These are phyloP conservation scores for Azemiops feae DNA, from an alignment of 2,113 vertebrate genomes.

Conservation along the genomic window DNA sequence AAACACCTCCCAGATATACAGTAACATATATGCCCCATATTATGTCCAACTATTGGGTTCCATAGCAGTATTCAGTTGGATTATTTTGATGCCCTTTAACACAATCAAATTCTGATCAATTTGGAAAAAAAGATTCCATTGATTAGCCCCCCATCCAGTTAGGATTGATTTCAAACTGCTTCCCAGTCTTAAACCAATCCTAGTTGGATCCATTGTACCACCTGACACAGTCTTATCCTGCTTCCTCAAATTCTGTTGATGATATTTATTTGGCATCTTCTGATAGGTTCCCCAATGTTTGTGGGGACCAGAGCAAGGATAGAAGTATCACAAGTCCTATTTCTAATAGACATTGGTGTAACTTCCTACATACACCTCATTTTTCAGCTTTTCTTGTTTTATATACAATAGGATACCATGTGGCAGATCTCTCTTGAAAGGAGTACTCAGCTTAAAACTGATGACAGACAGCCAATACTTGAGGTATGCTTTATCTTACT, in stretches of 20 bases:
- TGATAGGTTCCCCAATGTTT: not conserved
- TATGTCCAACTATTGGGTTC: not conserved
- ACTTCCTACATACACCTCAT: not conserved
- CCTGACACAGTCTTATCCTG: not conserved
- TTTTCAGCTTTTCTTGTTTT: not conserved
- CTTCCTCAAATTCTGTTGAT: not conserved
- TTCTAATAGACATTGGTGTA: not conserved
- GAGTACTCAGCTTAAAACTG: not conserved
- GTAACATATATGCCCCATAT: not conserved
- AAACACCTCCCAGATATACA: not conserved
- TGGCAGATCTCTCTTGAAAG: not conserved
- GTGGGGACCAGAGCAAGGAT: not conserved
- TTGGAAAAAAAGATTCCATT: not conserved
- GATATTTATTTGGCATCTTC: not conserved
- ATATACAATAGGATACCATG: not conserved
- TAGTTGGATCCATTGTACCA: not conserved
- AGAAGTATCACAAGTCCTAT: not conserved
- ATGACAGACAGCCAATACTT: not conserved
- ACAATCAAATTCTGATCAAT: not conserved
- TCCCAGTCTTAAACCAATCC: not conserved
- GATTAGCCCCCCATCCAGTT: not conserved
- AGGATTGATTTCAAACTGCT: not conserved
- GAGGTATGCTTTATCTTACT: not conserved
- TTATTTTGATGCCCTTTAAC: not conserved
- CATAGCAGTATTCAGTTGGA: not conserved